Percentiles rank a stretch among this genome's conserved stretches.
These are phyloP conservation scores for Chymomyza caudatula DNA, from an alignment of 2,888 invertebrate genomes.

Conservation along the genomic window DNA sequence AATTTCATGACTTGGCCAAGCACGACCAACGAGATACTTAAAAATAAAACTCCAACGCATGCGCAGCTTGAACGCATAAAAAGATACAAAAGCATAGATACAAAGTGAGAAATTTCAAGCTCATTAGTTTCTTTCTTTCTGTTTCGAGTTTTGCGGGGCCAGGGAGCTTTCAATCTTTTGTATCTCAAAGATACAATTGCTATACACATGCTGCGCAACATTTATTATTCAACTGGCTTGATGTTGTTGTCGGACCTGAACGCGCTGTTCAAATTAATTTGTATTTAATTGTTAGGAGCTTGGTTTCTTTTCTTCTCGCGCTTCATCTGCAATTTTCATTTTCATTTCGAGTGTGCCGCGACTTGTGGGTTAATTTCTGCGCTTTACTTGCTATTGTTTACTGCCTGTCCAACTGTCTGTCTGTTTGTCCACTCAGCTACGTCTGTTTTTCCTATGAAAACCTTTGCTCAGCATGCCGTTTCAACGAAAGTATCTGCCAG, in stretches of 20 bases:
- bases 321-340: too few species aligned
- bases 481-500: conserved; percentile 17
- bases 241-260: conserved; percentile 11
- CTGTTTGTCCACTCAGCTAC: neutral
- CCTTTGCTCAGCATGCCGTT: conserved; percentile 7
- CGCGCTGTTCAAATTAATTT: conserved; percentile 18
- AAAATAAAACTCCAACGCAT: neutral
- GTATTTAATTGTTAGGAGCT: conserved; percentile 31
- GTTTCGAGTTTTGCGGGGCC: neutral
- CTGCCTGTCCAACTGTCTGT: neutral
- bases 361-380: neutral
- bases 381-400: neutral
- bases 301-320: neutral
- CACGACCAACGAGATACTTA: neutral
- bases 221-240: conserved; percentile 6
- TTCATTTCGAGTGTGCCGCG: neutral
- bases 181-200: conserved; percentile 12
- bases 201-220: neutral
- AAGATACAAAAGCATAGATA: neutral
- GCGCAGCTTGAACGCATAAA: neutral
- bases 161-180: conserved; percentile 1
- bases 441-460: neutral
- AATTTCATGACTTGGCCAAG: neutral
- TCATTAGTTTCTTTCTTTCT: conserved; percentile 16
- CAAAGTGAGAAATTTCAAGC: conserved; percentile 1